Base-by-base conservation (phyloP, 2,113 vertebrate species). In the Pao palembangensis region DNA sequence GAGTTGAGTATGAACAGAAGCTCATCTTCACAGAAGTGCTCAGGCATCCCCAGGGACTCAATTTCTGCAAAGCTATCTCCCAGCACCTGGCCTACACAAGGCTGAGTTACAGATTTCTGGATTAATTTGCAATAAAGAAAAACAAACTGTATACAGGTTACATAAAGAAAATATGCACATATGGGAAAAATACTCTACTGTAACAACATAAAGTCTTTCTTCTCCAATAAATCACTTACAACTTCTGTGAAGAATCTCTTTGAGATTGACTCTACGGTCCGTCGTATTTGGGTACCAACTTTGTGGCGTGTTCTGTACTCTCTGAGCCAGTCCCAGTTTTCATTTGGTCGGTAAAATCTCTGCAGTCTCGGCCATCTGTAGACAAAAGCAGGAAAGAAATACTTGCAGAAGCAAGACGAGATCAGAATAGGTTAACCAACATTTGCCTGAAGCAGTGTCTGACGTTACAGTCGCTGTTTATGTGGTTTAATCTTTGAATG, bases 21-120 rank as follows among this genome's bases (percentile, higher is more conserved):
- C 80, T 99, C 97, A 64, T 99, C 96, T 88, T 98, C 97, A 85
- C 97, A 96, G 86, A 98, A 99, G 69, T 95, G 95, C 84, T 93
- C 92, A 0, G 97, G 96, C 68, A 94, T 95, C 1, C 92, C 95
- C 0, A 98, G 92, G 12, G 92, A 94, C 84, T 99, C 95, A 28
- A 99, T 94, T 88, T 98, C 96, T 72, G 93, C 95, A 84, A 97
- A 99, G 69, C 94, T 96, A 53, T 99, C 96, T 62, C 96, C 96
- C 67, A 98, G 92, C 44, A 98, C 96, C 92, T 96, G 91, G 20
- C 87, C 89, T 64, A 90, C 78, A 76, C 91, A 93, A 55, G 90
- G 90, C 90, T 91, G 87, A 19, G 69, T 77, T 65, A 85, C 76
- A 90, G 61, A 79, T 67, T 64, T 76, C 43, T 18, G 58, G 66